These are phyloP conservation scores for Etheostoma spectabile DNA, from an alignment of 2,113 vertebrate genomes.

Conservation along the genomic window DNA sequence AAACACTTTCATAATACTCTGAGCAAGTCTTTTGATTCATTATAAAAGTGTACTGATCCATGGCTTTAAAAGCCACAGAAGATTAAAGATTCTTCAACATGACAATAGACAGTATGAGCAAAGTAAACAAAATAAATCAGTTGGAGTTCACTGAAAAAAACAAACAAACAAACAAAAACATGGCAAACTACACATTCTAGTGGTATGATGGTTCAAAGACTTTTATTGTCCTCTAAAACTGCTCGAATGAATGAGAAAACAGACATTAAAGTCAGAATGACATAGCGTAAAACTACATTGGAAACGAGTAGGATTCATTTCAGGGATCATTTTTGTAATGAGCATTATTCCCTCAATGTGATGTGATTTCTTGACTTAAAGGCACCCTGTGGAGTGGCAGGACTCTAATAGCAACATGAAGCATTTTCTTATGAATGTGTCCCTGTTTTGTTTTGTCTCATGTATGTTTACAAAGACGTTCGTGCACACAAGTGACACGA, in stretches of 20 bases:
- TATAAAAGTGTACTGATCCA: constrained; percentile 45
- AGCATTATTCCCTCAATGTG: constrained; percentile 5
- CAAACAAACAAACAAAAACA: not conserved
- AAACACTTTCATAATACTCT: constrained; percentile 38
- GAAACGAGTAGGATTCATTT: not conserved
- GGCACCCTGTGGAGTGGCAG: not conserved
- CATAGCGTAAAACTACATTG: not conserved
- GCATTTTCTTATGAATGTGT: not conserved
- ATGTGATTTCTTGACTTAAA: constrained; percentile 9
- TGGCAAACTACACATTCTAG: not conserved
- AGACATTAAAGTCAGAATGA: constrained; percentile 5
- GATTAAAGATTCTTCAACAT: constrained; percentile 46
- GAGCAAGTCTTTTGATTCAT: constrained; percentile 60
- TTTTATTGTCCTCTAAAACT: constrained; percentile 16
- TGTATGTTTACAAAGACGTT: not conserved
- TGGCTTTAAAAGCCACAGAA: constrained; percentile 41
- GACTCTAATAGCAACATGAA: not conserved
- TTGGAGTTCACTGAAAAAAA: not conserved
- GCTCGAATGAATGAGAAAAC: not conserved
- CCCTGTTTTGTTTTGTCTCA: not conserved
- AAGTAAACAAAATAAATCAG: constrained; percentile 22
- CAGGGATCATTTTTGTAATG: constrained; percentile 2
- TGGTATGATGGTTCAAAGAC: constrained; percentile 2
- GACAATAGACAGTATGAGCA: not conserved
- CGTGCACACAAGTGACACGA: not conserved